These are phyloP conservation scores for Trypoxylon attenuatum DNA, from an alignment of 2,888 invertebrate species.

Conservation along the genomic window DNA sequence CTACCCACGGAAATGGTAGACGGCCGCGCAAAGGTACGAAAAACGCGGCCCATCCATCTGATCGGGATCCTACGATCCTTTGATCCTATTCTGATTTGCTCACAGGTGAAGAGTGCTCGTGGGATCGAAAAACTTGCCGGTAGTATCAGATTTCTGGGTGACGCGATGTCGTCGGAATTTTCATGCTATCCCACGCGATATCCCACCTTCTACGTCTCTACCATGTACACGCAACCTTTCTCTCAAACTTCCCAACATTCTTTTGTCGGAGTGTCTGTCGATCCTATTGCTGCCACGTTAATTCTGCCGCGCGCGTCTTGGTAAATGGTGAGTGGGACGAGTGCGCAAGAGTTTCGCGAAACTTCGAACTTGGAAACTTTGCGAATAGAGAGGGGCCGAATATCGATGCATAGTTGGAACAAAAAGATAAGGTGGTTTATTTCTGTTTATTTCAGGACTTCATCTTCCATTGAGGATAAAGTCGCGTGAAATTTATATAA, in stretches of 20 bases:
- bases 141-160: constrained; percentile 41
- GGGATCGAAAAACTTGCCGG: constrained; percentile 52
- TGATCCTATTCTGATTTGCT: constrained; percentile 63
- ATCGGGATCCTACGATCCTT: constrained; percentile 62
- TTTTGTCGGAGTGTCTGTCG: too few species aligned
- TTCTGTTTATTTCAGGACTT: too few species aligned
- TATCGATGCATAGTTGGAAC: too few species aligned
- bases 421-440: too few species aligned
- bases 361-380: too few species aligned
- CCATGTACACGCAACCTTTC: not conserved
- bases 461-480: too few species aligned
- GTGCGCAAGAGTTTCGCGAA: too few species aligned
- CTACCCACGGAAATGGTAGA: not conserved
- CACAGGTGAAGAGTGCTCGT: constrained; percentile 55
- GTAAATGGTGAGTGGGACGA: too few species aligned
- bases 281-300: too few species aligned
- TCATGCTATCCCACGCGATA: constrained; percentile 31
- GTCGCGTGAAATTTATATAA: too few species aligned
- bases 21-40: constrained; percentile 15
- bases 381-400: too few species aligned
- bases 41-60: constrained; percentile 55
- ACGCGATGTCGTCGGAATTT: constrained; percentile 41
- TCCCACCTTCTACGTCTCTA: not conserved
- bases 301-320: too few species aligned
- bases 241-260: not conserved